These are phyloP conservation scores for Alentia gelatinosa DNA, from an alignment of 2,888 invertebrate genomes.

Conservation along the genomic window DNA sequence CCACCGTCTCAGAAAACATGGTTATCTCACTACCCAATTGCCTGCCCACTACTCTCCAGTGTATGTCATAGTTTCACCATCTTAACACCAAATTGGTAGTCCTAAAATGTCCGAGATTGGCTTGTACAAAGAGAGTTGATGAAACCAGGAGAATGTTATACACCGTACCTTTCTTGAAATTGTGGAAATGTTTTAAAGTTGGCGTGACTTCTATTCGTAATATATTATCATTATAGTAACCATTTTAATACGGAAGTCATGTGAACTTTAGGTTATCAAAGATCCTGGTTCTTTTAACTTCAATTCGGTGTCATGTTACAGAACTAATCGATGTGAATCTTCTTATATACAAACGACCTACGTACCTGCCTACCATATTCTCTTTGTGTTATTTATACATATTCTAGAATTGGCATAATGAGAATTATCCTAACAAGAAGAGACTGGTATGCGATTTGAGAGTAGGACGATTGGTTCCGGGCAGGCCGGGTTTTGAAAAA, in stretches of 20 bases:
- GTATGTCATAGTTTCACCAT: too few species aligned
- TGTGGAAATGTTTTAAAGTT: not conserved
- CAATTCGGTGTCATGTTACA: not conserved
- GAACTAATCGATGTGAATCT: not conserved
- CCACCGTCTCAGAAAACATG: not conserved
- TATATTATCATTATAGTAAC: not conserved
- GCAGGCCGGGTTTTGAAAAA: not conserved
- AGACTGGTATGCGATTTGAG: not conserved
- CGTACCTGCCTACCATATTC: slow-evolving; percentile 12
- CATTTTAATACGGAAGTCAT: not conserved
- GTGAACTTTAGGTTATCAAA: not conserved
- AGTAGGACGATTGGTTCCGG: not conserved
- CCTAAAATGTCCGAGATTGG: not conserved
- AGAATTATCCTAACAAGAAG: not conserved
- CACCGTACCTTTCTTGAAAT: not conserved
- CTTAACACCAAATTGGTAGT: not conserved
- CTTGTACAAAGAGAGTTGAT: not conserved
- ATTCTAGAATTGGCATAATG: slow-evolving; percentile 27
- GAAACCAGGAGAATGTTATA: too few species aligned
- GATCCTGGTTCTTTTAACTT: not conserved
- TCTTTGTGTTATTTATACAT: slow-evolving; percentile 22
- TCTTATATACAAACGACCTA: not conserved
- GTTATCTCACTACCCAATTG: not conserved
- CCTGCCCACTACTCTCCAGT: not conserved
- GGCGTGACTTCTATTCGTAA: not conserved